phyloP scores from a whole-genome alignment of 2,113 vertebrate species.

The Grammomys dolichurus region DNA sequence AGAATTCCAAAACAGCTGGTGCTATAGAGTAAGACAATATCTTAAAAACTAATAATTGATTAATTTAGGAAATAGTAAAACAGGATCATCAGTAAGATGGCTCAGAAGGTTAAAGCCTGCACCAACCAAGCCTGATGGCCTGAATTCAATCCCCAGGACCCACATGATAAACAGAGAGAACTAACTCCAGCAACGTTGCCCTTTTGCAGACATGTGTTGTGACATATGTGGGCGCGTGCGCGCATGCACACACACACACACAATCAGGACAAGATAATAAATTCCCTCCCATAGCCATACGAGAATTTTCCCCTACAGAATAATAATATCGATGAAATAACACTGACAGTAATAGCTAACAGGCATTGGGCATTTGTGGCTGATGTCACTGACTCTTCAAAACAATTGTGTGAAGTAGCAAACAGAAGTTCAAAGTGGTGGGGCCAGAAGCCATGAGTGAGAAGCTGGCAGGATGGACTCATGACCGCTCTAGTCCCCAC shows the following conservation, averaged over 20 bases:
- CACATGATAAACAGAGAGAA: background rate
- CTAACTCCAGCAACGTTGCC: background rate
- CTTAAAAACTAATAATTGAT: background rate
- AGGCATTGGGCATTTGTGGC: background rate
- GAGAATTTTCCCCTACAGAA: background rate
- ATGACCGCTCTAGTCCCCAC: background rate
- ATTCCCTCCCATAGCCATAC: background rate
- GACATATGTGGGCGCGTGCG: no score
- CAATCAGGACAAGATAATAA: background rate
- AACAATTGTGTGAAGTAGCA: background rate
- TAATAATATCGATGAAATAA: background rate
- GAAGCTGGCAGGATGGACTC: background rate
- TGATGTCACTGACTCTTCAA: background rate
- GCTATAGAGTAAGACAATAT: background rate
- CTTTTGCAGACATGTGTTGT: background rate
- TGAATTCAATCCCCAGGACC: background rate
- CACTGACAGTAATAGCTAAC: background rate
- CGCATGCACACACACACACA: background rate
- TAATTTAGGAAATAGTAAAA: background rate
- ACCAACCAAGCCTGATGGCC: no score
- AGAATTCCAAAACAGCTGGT: background rate
- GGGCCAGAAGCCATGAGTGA: rapidly evolving
- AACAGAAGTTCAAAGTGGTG: background rate
- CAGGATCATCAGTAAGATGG: background rate
- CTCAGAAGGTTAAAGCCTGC: background rate